Base-by-base conservation (phyloP, 2,113 vertebrate genomes). In the Pseudorasbora parva region DNA sequence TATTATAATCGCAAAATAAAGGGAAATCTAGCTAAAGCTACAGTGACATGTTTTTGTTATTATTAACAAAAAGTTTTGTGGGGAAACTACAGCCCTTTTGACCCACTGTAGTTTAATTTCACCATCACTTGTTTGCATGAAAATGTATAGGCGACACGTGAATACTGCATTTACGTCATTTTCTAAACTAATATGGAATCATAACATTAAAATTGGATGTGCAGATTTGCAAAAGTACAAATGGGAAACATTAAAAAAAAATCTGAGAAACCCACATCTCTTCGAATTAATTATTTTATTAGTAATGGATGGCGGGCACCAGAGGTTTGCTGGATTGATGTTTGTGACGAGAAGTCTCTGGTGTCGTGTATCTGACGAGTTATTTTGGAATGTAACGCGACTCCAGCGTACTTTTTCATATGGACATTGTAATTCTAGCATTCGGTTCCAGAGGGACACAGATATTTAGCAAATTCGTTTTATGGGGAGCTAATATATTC, bases 381-480 rank as follows among this genome's bases (percentile, higher is more conserved):
- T 87, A 87, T 87, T 87, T 87, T 85, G 86, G 84, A 87, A 81
- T 87, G 86, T 83, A 87, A 85, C 71, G 49, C 74, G 84, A 85
- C 60, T 33, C 81, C 77, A 68, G 81, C 86, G 64, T 83, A 83
- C 84, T 85, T 85, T 87, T 87, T 87, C 86, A 87, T 87, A 83
- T 85, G 86, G 86, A 87, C 86, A 81, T 74, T 85, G 77, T 85
- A 85, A 81, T 84, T 83, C 76, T 80, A 87, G 84, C 84, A 85
- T 87, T 80, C 81, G 69, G 74, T 85, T 73, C 81, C 68, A 82
- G 72, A 54, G 75, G 68, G 54, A 83, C 57, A 85, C 10, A 81
- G 69, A 80, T 85, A 47, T 87, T 85, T 71, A 64, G 41, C 51
- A 64, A 85, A 80, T 71, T 71, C 43, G n/a, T 33, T 83, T 87